Conservation (phyloP, 1,140 invertebrate species). For the Colletes gigas region DNA sequence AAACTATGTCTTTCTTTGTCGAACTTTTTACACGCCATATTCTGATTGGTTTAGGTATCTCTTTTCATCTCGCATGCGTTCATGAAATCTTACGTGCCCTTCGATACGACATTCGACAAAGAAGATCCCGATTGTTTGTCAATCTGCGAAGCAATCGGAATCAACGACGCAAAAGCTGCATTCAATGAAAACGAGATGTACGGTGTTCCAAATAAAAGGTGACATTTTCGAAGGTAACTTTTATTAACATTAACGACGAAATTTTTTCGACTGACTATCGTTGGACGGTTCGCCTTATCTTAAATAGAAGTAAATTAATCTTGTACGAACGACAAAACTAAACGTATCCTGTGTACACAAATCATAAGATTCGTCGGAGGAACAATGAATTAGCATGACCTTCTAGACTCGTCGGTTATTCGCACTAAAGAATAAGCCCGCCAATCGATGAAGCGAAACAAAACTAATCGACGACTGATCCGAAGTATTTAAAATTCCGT, state of each 20-base stretch:
- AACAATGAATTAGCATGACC: neutral
- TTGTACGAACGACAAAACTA: constrained; percentile 54
- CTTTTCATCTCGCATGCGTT: constrained; percentile 48
- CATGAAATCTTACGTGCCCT: constrained; percentile 48
- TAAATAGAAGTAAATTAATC: constrained; percentile 53
- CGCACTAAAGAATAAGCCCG: neutral
- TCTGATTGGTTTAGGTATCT: constrained; percentile 54
- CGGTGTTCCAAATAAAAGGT: neutral
- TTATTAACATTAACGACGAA: neutral
- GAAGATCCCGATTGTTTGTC: constrained; percentile 28
- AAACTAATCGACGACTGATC: too few species aligned
- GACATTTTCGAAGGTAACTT: neutral
- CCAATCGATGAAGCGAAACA: neutral
- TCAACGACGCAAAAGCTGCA: constrained; percentile 21
- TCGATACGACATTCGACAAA: constrained; percentile 38
- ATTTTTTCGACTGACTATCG: constrained; percentile 29
- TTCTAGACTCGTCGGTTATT: neutral
- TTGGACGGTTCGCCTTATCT: constrained; percentile 33
- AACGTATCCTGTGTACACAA: constrained; percentile 55
- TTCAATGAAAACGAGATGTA: neutral
- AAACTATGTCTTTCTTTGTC: constrained; percentile 57
- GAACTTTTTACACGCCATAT: constrained; percentile 51
- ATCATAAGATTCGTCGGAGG: neutral
- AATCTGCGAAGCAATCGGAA: neutral
- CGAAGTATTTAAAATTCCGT: neutral